phyloP scores from a whole-genome alignment of 2,113 vertebrate genomes.

The Capreolus pygargus region DNA sequence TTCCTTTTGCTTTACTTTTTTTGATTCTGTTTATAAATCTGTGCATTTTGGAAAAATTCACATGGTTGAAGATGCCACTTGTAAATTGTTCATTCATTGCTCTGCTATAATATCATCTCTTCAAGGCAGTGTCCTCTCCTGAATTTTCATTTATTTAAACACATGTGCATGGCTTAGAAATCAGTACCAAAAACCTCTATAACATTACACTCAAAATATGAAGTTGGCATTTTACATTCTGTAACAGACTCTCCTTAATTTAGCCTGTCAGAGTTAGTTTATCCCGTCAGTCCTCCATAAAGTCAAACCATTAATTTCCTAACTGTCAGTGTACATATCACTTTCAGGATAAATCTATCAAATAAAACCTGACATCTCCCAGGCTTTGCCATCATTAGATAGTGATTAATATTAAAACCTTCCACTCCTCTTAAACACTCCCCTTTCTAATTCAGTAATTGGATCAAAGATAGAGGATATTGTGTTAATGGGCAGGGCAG shows the following conservation, averaged over 20 bases:
- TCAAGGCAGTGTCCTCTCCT: slow-evolving; percentile 26
- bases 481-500: not conserved
- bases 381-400: slow-evolving; percentile 57
- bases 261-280: slow-evolving; percentile 57
- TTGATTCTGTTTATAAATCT: slow-evolving; percentile 16
- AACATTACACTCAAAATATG: not conserved
- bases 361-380: slow-evolving; percentile 68
- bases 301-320: slow-evolving; percentile 71
- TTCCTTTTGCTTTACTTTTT: not conserved
- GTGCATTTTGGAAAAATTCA: not conserved
- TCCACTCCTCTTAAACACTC: slow-evolving; percentile 38
- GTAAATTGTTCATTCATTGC: slow-evolving; percentile 14
- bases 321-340: slow-evolving; percentile 44
- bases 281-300: slow-evolving; percentile 47
- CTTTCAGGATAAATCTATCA: slow-evolving; percentile 65
- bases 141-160: slow-evolving; percentile 41
- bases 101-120: not conserved
- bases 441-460: slow-evolving; percentile 44
- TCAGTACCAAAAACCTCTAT: not conserved
- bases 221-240: slow-evolving; percentile 45
- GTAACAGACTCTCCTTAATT: slow-evolving; percentile 46
- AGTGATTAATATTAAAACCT: slow-evolving; percentile 66
- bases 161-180: not conserved
- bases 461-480: slow-evolving; percentile 7
- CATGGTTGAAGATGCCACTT: not conserved